Base-by-base conservation (phyloP, 2,797 vertebrate genomes). In the Sternotherus odoratus region DNA sequence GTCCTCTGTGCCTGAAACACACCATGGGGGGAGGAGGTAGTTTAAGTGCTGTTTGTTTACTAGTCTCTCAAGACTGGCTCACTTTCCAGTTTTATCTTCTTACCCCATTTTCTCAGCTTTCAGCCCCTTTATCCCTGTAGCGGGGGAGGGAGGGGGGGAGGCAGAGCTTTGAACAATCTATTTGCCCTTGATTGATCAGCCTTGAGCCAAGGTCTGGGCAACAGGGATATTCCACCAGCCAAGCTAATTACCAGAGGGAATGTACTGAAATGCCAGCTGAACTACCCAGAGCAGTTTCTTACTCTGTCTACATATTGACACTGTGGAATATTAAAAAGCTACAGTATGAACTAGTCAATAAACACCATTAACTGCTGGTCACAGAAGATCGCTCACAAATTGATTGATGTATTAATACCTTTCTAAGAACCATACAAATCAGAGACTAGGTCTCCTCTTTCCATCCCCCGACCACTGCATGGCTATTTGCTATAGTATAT, bases 141-240 rank as follows among this genome's bases (percentile, higher is more conserved):
- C 33, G 4, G 60, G 16, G 60, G 33, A 36, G 30, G 16, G 6
- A 16, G 4, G 60, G 16, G 60, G 33, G 19, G 30, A n/a, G 6
- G 33, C 30, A 60, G 57, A 33, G 3, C 57, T 66, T n/a, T 36
- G 60, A 66, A 66, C 60, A 36, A 60, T 15, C 6, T 72, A 72
- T 43, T 26, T 72, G 21, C 69, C 36, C 43, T 43, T 72, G 39
- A 39, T 72, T 72, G 69, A 43, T 39, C 36, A 39, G 3, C 33
- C 53, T 15, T 0, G 0, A 43, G 51, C 15, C 1, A 0, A 24
- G 2, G 6, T 26, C 10, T 0, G 0, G 48, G 87, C 66, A 30
- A 30, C 0, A 0, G 5, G 48, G 2, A 26, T 33, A 36, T 1
- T 77, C 72, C 30, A 49, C 43, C 43, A 46, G 15, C 72, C 66